Evolutionary conservation across 2,113 vertebrate species (phyloP), one percentile per base, ranked within the genome.

Genomic region (Columba janthina): DNA sequence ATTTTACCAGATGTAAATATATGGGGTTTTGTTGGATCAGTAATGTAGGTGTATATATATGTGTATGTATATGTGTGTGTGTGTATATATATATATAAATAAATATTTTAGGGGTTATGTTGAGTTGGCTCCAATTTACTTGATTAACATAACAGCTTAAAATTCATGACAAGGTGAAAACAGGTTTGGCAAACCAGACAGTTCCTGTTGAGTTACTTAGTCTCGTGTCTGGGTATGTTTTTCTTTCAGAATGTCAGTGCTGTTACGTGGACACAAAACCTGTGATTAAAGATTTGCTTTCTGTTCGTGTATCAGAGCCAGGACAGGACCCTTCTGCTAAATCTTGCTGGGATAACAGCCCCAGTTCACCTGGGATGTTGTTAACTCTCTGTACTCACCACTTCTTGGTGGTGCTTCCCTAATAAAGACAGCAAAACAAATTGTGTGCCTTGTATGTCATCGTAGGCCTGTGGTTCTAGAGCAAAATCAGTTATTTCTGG

Each of bases 321-420:
- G 31, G 73, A 42, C 38, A 38, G 60, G 28, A 58, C 22, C 32
- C 11, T 17, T 58, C 38, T 60, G 38, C 54, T 60, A n/a, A 67
- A 51, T 62, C 25, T 34, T 65, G 18, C 67, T 28, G 22, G 25
- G 12, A 29, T 80, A 31, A n/a, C 54, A 87, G 51, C 51, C 60
- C 9, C 42, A 44, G 14, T 36, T 87, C 46, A 66, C 25, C 31
- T 42, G 20, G 12, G 40, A 40, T 64, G 18, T 51, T 51, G 54
- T 25, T 83, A 83, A 60, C 29, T 60, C 42, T 25, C 4, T 1
- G 11, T 8, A 56, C 5, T 3, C 0, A 0, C 32, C 6, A 7
- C 38, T 86, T 64, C 34, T 60, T 24, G 12, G 19, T 42, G 38
- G 22, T 19, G 11, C 54, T 14, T 57, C 50, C 56, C 31, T 66